Conservation (phyloP, 2,113 vertebrate genomes). For the Ptyas mucosa region DNA sequence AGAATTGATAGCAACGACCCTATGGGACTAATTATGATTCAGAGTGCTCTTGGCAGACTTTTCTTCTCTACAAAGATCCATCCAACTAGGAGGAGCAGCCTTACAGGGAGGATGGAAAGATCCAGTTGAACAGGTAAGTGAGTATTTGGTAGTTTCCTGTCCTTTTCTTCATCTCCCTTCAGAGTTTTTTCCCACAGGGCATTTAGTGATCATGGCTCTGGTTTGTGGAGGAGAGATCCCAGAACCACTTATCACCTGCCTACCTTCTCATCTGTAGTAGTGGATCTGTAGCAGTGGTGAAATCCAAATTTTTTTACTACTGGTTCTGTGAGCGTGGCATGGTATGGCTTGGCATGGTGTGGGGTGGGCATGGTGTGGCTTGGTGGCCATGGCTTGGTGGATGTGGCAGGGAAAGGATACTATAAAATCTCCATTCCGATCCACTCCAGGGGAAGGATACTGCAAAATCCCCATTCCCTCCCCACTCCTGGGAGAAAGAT, state of each 20-base stretch:
- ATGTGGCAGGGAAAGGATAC: too few species aligned
- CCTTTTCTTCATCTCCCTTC: neutral
- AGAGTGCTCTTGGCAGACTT: neutral
- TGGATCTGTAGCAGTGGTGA: neutral
- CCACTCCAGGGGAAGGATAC: too few species aligned
- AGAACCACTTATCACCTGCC: neutral
- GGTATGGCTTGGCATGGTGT: too few species aligned
- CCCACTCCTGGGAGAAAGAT: too few species aligned
- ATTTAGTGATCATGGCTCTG: neutral
- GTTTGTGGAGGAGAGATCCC: neutral
- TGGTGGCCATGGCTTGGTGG: too few species aligned
- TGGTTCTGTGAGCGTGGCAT: too few species aligned
- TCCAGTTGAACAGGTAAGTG: neutral
- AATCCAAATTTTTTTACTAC: too few species aligned
- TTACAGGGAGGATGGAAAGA: neutral
- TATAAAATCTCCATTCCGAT: too few species aligned
- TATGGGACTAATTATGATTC: neutral
- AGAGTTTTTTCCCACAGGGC: neutral
- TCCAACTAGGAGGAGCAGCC: neutral
- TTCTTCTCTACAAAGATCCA: neutral
- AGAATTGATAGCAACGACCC: neutral
- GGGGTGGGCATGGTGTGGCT: too few species aligned
- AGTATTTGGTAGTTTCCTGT: neutral
- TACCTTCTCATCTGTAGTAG: neutral
- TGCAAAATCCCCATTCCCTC: too few species aligned